Base-by-base conservation (phyloP, 1,140 invertebrate genomes). In the Musca vetustissima region DNA sequence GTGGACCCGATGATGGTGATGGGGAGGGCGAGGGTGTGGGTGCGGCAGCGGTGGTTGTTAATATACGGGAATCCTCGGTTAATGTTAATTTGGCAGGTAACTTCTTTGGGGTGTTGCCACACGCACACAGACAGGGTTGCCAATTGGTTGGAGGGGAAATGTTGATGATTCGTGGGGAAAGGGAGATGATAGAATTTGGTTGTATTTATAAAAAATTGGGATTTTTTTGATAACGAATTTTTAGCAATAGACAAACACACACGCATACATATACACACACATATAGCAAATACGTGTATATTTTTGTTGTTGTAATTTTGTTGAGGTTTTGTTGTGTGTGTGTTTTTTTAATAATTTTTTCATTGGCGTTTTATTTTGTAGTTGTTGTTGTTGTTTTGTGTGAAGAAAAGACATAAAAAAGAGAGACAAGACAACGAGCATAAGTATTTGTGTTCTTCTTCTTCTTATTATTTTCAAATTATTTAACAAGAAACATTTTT, bases 21-120 rank as follows among this genome's bases (percentile, higher is more conserved):
- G 89, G 87, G 57, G 86, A 83, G 83, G 89, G 88, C 68, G 86
- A 87, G 19, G 87, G 85, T 68, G 88, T 84, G 79, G 70, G 83
- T 78, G 72, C 84, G 78, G 79, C 83, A 84, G 76, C 79, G 83
- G 73, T 86, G 83, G 73, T 86, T 85, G 71, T 79, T 71, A 82
- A 70, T 68, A 82, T 76, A 73, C 81, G 79, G 73, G 80, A 75
- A 71, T 83, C 81, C 78, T 83, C 81, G 71, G 81, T 83, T 71
- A 83, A 74, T 75, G 81, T 83, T 73, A 83, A 72, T 75, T 83
- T 83, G 67, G 81, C 81, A 69, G 81, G 81, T 73, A 83, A 74
- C 81, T 83, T 81, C 79, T 81, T 79, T 75, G 71, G 77, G 76
- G 71, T 47, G 70, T 73, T 72, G 24, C 69, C 71, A 65, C 43